These are phyloP conservation scores for Verasper variegatus DNA, from an alignment of 2,113 vertebrate genomes.

Conservation along the genomic window DNA sequence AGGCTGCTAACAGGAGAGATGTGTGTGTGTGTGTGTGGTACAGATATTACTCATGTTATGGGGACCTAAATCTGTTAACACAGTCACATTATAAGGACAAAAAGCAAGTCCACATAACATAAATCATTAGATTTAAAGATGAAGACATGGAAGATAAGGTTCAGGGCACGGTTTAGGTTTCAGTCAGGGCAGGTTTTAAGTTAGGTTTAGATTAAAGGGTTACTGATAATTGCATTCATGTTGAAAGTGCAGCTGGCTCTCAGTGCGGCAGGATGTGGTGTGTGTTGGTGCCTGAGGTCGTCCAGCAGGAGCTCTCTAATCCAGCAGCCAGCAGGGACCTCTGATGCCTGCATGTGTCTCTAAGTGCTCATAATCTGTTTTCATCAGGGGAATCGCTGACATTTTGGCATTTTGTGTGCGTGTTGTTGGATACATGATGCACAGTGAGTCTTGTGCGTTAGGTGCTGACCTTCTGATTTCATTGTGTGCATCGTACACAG, in stretches of 20 bases:
- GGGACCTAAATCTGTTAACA: no score
- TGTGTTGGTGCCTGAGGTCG: slow-evolving; percentile 52
- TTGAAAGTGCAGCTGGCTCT: slow-evolving; percentile 41
- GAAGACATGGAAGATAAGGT: no score
- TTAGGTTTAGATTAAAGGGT: no score
- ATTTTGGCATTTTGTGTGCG: slow-evolving; percentile 22
- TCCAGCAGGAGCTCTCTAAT: slow-evolving; percentile 63
- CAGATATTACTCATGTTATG: no score
- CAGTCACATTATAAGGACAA: no score
- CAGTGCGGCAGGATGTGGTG: slow-evolving; percentile 47
- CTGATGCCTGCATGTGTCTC: slow-evolving; percentile 54
- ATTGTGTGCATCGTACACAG: background rate
- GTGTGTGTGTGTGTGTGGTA: no score
- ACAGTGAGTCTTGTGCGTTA: background rate
- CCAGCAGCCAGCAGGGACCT: slow-evolving; percentile 44
- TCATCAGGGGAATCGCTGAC: slow-evolving; percentile 40
- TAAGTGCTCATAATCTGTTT: slow-evolving; percentile 58
- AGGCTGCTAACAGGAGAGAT: background rate
- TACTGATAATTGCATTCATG: slow-evolving; percentile 56
- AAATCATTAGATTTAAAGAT: no score
- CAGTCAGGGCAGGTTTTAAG: no score
- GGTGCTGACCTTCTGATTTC: background rate
- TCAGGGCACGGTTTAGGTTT: no score
- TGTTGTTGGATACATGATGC: slow-evolving; percentile 37
- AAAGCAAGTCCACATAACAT: no score